Conservation (phyloP, 2,797 vertebrate species). For the Sardinella longiceps region DNA sequence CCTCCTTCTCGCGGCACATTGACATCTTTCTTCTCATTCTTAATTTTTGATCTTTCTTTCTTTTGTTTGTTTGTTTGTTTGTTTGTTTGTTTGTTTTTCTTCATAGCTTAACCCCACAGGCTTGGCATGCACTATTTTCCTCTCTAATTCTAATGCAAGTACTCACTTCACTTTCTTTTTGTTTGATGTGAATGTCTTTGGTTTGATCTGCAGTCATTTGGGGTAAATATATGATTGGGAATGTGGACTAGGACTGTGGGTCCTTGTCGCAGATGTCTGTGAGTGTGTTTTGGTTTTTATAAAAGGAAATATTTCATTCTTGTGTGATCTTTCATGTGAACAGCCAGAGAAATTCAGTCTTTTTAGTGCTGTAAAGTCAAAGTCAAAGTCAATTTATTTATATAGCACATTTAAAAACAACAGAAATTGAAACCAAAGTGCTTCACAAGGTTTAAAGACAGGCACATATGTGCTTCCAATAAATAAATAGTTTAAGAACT, state of each 20-base stretch:
- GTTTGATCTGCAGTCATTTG: constrained; percentile 23
- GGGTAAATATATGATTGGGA: constrained; percentile 60
- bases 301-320: not conserved
- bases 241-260: constrained; percentile 27
- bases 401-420: too few relatives aligned
- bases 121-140: constrained; percentile 79
- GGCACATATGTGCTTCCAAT: too few relatives aligned
- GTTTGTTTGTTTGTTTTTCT: constrained; percentile 44
- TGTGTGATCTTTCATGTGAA: not conserved
- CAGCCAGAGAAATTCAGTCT: not conserved
- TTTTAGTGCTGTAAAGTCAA: constrained; percentile 5
- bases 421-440: too few relatives aligned
- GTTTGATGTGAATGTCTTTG: constrained; percentile 35
- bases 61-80: constrained; percentile 41
- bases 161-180: constrained; percentile 54
- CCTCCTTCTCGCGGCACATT: constrained; percentile 60
- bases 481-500: too few relatives aligned
- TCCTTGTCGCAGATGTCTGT: not conserved
- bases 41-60: constrained; percentile 47
- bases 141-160: constrained; percentile 78
- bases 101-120: constrained; percentile 69
- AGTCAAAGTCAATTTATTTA: too few relatives aligned
- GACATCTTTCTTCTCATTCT: constrained; percentile 47
- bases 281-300: not conserved
- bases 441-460: too few relatives aligned